phyloP scores from a whole-genome alignment of 2,888 invertebrate species.

The Acanthosoma haemorrhoidale region DNA sequence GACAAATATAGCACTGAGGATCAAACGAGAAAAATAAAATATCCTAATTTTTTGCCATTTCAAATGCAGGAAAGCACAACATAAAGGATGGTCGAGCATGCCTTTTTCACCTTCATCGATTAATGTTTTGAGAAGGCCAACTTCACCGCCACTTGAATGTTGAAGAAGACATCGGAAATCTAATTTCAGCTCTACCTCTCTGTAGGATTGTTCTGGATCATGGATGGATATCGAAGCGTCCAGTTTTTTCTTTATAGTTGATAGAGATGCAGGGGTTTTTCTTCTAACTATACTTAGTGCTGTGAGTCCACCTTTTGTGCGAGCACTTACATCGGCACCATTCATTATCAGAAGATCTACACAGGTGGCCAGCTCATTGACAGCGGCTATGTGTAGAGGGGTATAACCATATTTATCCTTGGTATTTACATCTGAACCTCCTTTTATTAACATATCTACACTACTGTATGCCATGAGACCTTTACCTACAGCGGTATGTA shows the following conservation, averaged over 20 bases:
- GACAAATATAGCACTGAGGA: slow-evolving; percentile 74
- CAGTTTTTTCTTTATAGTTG: slow-evolving; percentile 73
- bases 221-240: slow-evolving; percentile 62
- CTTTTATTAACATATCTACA: slow-evolving; percentile 66
- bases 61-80: slow-evolving; percentile 78
- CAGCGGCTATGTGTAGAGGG: slow-evolving; percentile 76
- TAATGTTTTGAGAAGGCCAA: slow-evolving; percentile 78
- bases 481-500: slow-evolving; percentile 81
- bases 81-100: slow-evolving; percentile 76
- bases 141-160: slow-evolving; percentile 77
- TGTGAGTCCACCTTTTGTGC: slow-evolving; percentile 79
- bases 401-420: slow-evolving; percentile 82
- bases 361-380: slow-evolving; percentile 78
- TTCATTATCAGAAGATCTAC: slow-evolving; percentile 77
- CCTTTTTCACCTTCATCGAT: slow-evolving; percentile 86
- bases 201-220: slow-evolving; percentile 56
- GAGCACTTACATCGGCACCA: slow-evolving; percentile 83
- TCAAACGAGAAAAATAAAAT: slow-evolving; percentile 73
- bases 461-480: slow-evolving; percentile 74
- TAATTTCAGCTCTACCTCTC: slow-evolving; percentile 74
- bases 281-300: slow-evolving; percentile 78
- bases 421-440: slow-evolving; percentile 76
- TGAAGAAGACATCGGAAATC: slow-evolving; percentile 78
- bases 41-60: slow-evolving; percentile 88
- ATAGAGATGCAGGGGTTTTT: slow-evolving; percentile 79